Percentiles rank a stretch among this genome's conserved stretches.
These are phyloP conservation scores for Drosophila fuyamai DNA, from an alignment of 1,140 invertebrate genomes.

Conservation along the genomic window DNA sequence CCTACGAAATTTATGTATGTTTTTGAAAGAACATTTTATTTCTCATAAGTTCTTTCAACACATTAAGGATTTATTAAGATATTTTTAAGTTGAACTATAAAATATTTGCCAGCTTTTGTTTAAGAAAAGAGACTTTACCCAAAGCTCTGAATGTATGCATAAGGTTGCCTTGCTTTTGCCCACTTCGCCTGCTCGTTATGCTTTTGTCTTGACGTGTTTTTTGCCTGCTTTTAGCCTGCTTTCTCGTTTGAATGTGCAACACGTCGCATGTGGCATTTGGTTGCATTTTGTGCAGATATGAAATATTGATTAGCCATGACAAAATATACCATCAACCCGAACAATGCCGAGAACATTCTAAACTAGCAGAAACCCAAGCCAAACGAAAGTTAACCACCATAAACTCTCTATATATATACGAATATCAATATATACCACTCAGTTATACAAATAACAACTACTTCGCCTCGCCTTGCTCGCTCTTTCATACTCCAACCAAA, in stretches of 20 bases:
- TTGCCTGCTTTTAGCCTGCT: slow-evolving; percentile 62
- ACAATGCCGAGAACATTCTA: slow-evolving; percentile 36
- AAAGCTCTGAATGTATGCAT: slow-evolving; percentile 16
- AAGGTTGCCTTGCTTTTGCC: slow-evolving; percentile 38
- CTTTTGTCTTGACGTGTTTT: slow-evolving; percentile 40
- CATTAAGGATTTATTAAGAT: slow-evolving; percentile 24
- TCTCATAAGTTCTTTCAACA: neutral
- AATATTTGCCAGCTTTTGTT: slow-evolving; percentile 17
- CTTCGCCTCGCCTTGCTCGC: slow-evolving; percentile 76
- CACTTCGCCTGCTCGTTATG: slow-evolving; percentile 24
- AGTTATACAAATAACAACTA: slow-evolving; percentile 55
- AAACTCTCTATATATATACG: slow-evolving; percentile 35
- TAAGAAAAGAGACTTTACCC: neutral
- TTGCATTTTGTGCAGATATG: slow-evolving; percentile 59
- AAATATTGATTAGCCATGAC: slow-evolving; percentile 47
- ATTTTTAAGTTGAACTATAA: slow-evolving; percentile 31
- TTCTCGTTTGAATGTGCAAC: slow-evolving; percentile 59
- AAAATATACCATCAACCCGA: slow-evolving; percentile 26
- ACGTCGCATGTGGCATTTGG: slow-evolving; percentile 61
- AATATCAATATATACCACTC: slow-evolving; percentile 57
- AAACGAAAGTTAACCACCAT: slow-evolving; percentile 46
- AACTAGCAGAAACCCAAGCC: slow-evolving; percentile 52
- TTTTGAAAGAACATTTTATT: neutral
- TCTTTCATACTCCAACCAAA: slow-evolving; percentile 59
- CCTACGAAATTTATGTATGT: neutral